Evolutionary conservation across 2,113 vertebrate species (phyloP), one percentile per base, ranked within the genome.

Genomic region (Takifugu bimaculatus): DNA sequence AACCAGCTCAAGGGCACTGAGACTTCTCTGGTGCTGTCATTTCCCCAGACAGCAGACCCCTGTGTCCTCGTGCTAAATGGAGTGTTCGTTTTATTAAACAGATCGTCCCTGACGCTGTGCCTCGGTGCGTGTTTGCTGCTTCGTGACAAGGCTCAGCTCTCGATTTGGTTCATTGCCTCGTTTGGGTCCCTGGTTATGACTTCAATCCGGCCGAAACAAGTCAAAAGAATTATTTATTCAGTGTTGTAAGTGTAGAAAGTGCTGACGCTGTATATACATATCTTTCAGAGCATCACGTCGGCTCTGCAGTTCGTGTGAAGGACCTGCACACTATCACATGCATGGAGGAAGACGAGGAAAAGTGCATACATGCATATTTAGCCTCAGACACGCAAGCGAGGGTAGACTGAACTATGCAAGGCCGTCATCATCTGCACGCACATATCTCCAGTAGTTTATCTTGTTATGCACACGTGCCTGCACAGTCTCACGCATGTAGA

Each of bases 321-420:
- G 9, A 51, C 27, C 27, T 50, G 3, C 57, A 48, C 49, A 43
- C 50, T 66, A 67, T 60, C 35, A 49, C 72, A 77, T 74, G 57
- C 67, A 78, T 73, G 51, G 50, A 26, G 58, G 71, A 75, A 71
- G 61, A 58, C 39, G 52, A 35, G 58, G 48, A 58, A 54, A 72
- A 12, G 13, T 61, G 50, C 60, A 68, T 13, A 48, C 43, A 45
- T 65, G 43, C 51, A 64, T 35, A 39, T 57, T 63, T 53, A 61
- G 2, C n/a, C 47, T 65, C n/a, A 53, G 12, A 59, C 72, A 70
- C 42, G 27, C 65, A 60, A 68, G 35, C 20, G 57, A 45, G 44
- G 4, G 44, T 45, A 29, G 29, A 42, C 47, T 45, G 42, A 61
- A 57, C 27, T 60, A 66, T 66, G 3, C 0, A 44, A 49, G 48